Evolutionary conservation across 2,888 invertebrate genomes (phyloP), one percentile per base, ranked within the genome.

Genomic region (Limnephilus marmoratus): DNA sequence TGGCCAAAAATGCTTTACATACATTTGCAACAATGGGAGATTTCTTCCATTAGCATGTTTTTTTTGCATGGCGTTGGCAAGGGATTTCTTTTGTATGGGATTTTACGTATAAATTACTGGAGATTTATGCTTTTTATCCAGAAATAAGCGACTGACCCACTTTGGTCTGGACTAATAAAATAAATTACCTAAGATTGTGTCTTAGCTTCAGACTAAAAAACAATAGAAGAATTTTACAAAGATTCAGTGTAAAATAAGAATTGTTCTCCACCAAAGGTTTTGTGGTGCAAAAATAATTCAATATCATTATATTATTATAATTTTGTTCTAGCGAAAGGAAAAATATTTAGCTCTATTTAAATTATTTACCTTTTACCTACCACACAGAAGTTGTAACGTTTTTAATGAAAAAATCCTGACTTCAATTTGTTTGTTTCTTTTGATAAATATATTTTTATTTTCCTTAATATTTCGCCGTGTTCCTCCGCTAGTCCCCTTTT

Each of bases 111-210:
- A 34, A 34, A 82, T 82, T 82, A 82, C 31, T 82, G 31, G 82
- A 82, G 82, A 82, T 82, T 82, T 82, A 82, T 82, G 82, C 9
- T 68, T 92, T 92, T 92, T 86, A 90, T 90, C 85, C 90, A 18
- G 29, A 90, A 92, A 90, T 86, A 90, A 90, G 85, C 86, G 80
- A 68, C 86, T 87, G 92, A 90, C 92, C 92, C 87, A 92, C 68
- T 92, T 92, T 15, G 45, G 83, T 90, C 90, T 13, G 31, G 53
- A 85, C 88, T 90, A 92, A 92, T 92, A 92, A 90, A 82, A 82
- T 82, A 34, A 82, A 82, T 34, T 82, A 31, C 82, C 34, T 34
- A 34, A 31, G 82, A 82, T 82, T 82, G 82, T 29, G 82, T 82
- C 29, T 82, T 82, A 9, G 24, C 7, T n/a, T 68, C 9, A 68